These are phyloP conservation scores for Mythimna ferrago DNA, from an alignment of 2,888 invertebrate species.

Conservation along the genomic window DNA sequence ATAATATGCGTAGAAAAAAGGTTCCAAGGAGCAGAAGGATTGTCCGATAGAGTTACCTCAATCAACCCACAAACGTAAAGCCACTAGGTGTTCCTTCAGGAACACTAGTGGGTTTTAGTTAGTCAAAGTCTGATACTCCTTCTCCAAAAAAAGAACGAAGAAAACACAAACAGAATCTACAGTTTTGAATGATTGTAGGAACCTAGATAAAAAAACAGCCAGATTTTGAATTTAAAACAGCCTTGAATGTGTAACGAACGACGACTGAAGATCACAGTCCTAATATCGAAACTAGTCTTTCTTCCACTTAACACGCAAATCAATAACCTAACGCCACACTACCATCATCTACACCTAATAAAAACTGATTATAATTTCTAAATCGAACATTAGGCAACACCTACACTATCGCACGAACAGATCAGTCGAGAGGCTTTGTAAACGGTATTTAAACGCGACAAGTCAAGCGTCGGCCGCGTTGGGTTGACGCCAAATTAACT, in stretches of 20 bases:
- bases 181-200: no score
- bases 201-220: no score
- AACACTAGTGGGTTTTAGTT: no score
- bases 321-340: slow-evolving; percentile 13
- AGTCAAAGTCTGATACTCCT: no score
- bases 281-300: background rate
- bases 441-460: slow-evolving; percentile 64
- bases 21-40: no score
- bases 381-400: slow-evolving; percentile 62
- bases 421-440: slow-evolving; percentile 58
- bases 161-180: no score
- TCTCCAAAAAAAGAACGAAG: no score
- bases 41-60: no score
- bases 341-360: slow-evolving; percentile 24
- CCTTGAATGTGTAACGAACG: background rate
- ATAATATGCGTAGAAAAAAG: no score
- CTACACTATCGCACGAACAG: slow-evolving; percentile 58
- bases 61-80: no score
- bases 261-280: background rate
- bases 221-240: background rate
- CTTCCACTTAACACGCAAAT: background rate
- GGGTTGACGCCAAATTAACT: slow-evolving; percentile 82
- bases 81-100: no score
- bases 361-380: slow-evolving; percentile 48
- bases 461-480: slow-evolving; percentile 68